These are phyloP conservation scores for Ptyas mucosa DNA, from an alignment of 2,113 vertebrate species.

Conservation along the genomic window DNA sequence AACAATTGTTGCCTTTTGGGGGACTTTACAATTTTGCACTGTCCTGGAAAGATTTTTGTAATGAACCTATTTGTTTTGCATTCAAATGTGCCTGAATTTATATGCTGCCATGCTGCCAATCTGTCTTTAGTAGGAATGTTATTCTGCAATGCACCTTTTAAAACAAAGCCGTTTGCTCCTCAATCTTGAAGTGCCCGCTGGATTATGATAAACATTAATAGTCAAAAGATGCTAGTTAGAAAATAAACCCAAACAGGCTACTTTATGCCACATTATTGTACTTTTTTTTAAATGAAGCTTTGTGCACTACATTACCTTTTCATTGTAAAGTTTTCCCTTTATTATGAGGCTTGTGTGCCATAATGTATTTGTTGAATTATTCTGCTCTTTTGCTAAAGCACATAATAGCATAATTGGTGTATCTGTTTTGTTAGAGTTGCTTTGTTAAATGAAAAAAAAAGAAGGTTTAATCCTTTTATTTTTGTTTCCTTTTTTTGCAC, in stretches of 20 bases:
- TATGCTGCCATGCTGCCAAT: constrained; percentile 68
- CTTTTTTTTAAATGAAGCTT: constrained; percentile 52
- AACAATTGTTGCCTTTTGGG: constrained; percentile 57
- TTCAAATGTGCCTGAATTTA: constrained; percentile 73
- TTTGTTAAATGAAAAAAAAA: constrained; percentile 56
- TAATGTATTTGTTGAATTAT: constrained; percentile 59
- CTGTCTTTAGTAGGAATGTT: constrained; percentile 55
- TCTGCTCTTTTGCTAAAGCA: constrained; percentile 54
- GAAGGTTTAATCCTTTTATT: constrained; percentile 33
- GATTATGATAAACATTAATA: constrained; percentile 25
- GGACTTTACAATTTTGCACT: constrained; percentile 69
- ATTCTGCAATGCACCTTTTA: constrained; percentile 62
- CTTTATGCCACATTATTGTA: constrained; percentile 70
- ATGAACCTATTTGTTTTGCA: constrained; percentile 55
- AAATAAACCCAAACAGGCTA: constrained; percentile 65
- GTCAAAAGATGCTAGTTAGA: constrained; percentile 64
- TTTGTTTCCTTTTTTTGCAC: constrained; percentile 54
- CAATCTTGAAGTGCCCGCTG: constrained; percentile 57
- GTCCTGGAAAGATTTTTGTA: constrained; percentile 51
- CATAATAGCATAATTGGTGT: constrained; percentile 51
- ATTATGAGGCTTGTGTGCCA: constrained; percentile 59
- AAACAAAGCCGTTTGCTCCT: constrained; percentile 53
- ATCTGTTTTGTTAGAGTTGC: constrained; percentile 61
- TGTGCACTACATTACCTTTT: constrained; percentile 61
- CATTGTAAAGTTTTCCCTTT: constrained; percentile 63